These are phyloP conservation scores for Chymomyza amoena DNA, from an alignment of 2,888 invertebrate species.

Conservation along the genomic window DNA sequence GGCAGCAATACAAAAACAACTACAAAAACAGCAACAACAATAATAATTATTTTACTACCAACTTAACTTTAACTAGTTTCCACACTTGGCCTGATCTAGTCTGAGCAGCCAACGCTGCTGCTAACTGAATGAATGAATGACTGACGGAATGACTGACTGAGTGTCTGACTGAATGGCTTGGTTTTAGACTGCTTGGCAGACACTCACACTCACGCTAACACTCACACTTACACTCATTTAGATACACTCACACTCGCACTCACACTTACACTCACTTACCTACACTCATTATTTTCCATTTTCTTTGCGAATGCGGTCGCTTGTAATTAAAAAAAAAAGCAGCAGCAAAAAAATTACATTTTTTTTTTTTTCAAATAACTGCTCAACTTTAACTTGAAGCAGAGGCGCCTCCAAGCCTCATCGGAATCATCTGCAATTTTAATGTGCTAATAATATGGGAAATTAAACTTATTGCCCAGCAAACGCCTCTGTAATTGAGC, in stretches of 20 bases:
- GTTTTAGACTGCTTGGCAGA: conserved; percentile 3
- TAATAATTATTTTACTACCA: conserved; percentile 65
- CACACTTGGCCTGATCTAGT: conserved; percentile 73
- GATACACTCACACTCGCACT: neutral
- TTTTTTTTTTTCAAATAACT: neutral
- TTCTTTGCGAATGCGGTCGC: conserved; percentile 69
- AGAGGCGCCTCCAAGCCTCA: neutral
- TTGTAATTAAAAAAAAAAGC: conserved; percentile 47
- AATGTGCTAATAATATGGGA: conserved; percentile 31
- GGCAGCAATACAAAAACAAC: conserved; percentile 23
- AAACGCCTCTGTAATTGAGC: neutral
- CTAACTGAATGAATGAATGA: conserved; percentile 2
- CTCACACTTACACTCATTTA: neutral
- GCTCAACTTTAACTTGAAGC: neutral
- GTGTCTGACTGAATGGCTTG: conserved; percentile 7
- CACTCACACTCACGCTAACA: neutral
- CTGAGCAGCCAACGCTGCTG: conserved; percentile 23
- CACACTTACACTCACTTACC: neutral
- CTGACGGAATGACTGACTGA: conserved; percentile 3
- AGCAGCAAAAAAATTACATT: neutral
- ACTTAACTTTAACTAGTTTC: conserved; percentile 66
- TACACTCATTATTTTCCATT: conserved; percentile 40
- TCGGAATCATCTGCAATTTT: conserved; percentile 14
- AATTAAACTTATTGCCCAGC: conserved; percentile 29
- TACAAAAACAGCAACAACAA: conserved; percentile 28